A percentile compares a stretch with the other conserved stretches of the same genome.
phyloP scores from a whole-genome alignment of 1,140 invertebrate species.

The Globodera rostochiensis region DNA sequence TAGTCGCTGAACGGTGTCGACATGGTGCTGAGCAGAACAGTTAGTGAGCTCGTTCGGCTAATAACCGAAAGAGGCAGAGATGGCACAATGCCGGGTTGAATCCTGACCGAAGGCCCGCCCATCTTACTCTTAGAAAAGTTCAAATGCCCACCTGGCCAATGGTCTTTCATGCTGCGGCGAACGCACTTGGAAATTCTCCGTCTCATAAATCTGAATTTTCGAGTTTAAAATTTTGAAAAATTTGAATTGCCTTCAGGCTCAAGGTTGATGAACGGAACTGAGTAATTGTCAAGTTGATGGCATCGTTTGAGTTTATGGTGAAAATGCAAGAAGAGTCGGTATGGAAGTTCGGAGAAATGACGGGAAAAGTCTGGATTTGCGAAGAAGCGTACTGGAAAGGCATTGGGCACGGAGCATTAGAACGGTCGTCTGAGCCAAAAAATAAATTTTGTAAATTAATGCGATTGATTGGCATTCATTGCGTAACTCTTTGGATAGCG shows the following conservation, averaged over 20 bases:
- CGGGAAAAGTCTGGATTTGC: constrained; percentile 9
- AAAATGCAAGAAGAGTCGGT: constrained; percentile 25
- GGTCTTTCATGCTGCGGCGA: background rate
- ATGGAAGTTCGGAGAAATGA: constrained; percentile 18
- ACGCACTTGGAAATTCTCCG: constrained; percentile 33
- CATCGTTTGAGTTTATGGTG: constrained; percentile 33
- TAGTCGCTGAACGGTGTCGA: background rate
- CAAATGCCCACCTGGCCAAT: background rate
- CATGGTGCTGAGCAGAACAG: constrained; percentile 26
- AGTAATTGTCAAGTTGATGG: constrained; percentile 25
- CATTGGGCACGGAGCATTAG: constrained; percentile 19
- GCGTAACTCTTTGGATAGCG: constrained; percentile 20
- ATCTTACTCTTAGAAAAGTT: background rate
- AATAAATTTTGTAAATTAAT: background rate
- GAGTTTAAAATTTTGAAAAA: background rate
- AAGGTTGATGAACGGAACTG: background rate
- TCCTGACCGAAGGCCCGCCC: constrained; percentile 11
- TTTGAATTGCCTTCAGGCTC: background rate
- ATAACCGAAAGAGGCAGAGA: constrained; percentile 22
- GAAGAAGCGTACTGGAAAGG: constrained; percentile 34
- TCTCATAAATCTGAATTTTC: constrained; percentile 33
- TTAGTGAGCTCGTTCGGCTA: constrained; percentile 41
- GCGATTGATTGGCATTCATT: constrained; percentile 6
- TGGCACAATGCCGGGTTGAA: background rate
- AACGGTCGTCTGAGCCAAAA: background rate